phyloP scores from a whole-genome alignment of 2,888 invertebrate species.

The Callinectes sapidus region DNA sequence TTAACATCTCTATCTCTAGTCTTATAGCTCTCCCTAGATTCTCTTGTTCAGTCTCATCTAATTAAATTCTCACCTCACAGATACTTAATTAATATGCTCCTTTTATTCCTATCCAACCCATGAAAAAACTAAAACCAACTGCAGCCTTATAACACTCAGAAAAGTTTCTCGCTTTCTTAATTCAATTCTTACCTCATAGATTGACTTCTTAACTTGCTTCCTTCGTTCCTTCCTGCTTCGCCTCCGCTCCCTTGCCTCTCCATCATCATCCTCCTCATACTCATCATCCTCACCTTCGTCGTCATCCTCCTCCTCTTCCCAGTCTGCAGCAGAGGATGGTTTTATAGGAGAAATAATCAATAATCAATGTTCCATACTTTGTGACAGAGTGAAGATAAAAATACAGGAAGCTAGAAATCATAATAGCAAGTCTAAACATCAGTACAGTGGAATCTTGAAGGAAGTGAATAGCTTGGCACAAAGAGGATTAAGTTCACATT shows the following conservation, averaged over 20 bases:
- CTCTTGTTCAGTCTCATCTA: neutral
- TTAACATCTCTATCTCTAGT: neutral
- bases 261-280: conserved; percentile 87
- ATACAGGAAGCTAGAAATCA: neutral
- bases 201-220: conserved; percentile 89
- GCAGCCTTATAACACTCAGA: neutral
- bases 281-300: conserved; percentile 88
- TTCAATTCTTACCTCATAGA: conserved; percentile 81
- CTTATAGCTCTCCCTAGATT: neutral
- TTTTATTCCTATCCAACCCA: neutral
- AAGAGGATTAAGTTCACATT: too few species aligned
- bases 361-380: neutral
- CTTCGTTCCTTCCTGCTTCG: conserved; percentile 86
- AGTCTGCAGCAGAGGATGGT: conserved; percentile 41
- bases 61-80: neutral
- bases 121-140: too few species aligned
- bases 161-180: neutral
- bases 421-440: too few species aligned
- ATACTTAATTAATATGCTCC: neutral
- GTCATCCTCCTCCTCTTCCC: conserved; percentile 79
- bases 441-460: too few species aligned
- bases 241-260: conserved; percentile 82
- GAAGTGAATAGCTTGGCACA: too few species aligned
- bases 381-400: neutral
- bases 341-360: neutral